phyloP scores from a whole-genome alignment of 1,140 invertebrate species.

The Gryllus bimaculatus region DNA sequence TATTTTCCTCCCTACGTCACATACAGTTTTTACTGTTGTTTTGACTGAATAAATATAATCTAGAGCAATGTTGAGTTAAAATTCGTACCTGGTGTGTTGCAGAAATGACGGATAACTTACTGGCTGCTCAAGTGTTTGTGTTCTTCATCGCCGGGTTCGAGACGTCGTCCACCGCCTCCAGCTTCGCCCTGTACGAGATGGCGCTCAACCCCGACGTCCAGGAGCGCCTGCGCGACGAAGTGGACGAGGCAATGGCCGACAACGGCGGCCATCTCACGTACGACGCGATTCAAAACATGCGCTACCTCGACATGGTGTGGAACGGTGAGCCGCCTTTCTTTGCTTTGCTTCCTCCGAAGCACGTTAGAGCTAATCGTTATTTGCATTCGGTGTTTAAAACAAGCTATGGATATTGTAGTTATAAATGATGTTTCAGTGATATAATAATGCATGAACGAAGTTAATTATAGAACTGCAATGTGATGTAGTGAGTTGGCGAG shows the following conservation, averaged over 20 bases:
- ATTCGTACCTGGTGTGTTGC: not conserved
- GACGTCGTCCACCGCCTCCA: slow-evolving; percentile 32
- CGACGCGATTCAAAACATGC: slow-evolving; percentile 48
- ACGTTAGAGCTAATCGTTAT: too few species aligned
- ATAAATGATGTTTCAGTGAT: too few species aligned
- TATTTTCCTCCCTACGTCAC: too few species aligned
- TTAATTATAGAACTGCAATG: too few species aligned
- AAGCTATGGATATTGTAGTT: too few species aligned
- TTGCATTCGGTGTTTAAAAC: too few species aligned
- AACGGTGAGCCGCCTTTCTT: not conserved
- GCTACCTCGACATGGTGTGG: slow-evolving; percentile 42
- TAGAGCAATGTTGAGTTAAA: too few species aligned
- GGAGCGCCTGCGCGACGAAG: slow-evolving; percentile 43
- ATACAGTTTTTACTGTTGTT: too few species aligned
- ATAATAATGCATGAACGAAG: too few species aligned
- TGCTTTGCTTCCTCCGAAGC: too few species aligned
- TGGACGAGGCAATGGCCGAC: slow-evolving; percentile 38
- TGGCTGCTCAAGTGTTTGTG: slow-evolving; percentile 35
- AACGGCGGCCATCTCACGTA: slow-evolving; percentile 43
- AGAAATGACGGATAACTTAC: slow-evolving; percentile 28
- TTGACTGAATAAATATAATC: too few species aligned
- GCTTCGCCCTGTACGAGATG: slow-evolving; percentile 40
- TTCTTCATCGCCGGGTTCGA: slow-evolving; percentile 41
- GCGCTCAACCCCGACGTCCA: slow-evolving; percentile 42
- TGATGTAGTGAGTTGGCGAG: too few species aligned